These are phyloP conservation scores for Tipula lateralis DNA, from an alignment of 2,888 invertebrate genomes.

Conservation along the genomic window DNA sequence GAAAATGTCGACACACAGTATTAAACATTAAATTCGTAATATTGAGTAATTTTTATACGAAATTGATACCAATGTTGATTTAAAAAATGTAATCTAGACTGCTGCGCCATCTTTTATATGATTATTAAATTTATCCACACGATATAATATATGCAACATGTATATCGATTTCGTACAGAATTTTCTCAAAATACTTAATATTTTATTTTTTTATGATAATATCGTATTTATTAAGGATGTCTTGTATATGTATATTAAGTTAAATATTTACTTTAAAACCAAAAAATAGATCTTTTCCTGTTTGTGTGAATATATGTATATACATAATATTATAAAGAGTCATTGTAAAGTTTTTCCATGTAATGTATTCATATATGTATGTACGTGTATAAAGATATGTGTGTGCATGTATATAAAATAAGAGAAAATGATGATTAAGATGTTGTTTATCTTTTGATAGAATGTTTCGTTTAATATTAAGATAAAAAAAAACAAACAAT, in stretches of 20 bases:
- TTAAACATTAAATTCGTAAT: neutral
- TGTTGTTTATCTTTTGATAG: constrained; percentile 19
- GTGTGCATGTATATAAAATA: neutral
- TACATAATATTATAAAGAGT: neutral
- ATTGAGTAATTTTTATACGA: neutral
- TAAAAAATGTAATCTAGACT: neutral
- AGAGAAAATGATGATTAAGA: neutral
- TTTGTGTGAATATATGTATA: neutral
- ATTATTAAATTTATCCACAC: neutral
- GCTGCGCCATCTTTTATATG: neutral
- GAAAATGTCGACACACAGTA: too few species aligned
- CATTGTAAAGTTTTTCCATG: neutral
- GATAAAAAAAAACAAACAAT: constrained; percentile 14
- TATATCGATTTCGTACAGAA: neutral
- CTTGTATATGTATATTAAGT: neutral
- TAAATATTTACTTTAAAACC: constrained; percentile 1
- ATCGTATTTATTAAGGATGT: neutral
- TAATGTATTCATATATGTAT: neutral
- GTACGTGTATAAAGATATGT: neutral
- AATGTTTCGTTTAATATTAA: constrained; percentile 19
- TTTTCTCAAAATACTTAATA: neutral
- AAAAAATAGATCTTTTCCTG: constrained; percentile 7
- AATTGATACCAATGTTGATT: neutral
- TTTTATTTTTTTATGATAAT: neutral
- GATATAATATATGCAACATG: neutral